Percentiles rank a stretch among this genome's conserved stretches.
phyloP scores from a whole-genome alignment of 2,113 vertebrate species.

The Suricata suricatta region DNA sequence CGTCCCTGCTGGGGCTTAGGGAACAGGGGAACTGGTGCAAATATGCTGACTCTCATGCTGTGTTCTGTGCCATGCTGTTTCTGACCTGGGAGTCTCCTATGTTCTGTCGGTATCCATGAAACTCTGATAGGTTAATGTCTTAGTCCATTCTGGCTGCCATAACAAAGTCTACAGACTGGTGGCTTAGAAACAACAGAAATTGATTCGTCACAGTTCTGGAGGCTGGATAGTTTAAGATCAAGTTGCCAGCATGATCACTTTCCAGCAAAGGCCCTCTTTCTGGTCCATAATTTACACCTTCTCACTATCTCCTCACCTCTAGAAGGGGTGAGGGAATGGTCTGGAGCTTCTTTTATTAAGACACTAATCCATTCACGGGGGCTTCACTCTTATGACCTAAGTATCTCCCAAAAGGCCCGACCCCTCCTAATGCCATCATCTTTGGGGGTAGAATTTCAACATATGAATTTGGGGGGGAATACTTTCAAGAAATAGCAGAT shows the following conservation, averaged over 20 bases:
- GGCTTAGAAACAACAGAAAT: neutral
- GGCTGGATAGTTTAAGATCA: neutral
- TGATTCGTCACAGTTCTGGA: neutral
- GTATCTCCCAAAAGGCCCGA: neutral
- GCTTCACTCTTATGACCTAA: neutral
- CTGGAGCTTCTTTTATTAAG: neutral
- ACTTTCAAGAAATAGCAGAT: neutral
- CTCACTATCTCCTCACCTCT: neutral
- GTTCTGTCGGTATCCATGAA: neutral
- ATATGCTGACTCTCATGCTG: neutral
- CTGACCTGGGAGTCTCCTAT: neutral
- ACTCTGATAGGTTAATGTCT: neutral
- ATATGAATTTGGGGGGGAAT: neutral
- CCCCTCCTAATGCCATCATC: neutral
- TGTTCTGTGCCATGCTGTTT: neutral
- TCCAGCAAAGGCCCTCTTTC: neutral
- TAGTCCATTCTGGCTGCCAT: neutral
- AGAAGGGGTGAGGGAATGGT: neutral
- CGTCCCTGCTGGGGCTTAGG: accelerated
- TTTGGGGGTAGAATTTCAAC: neutral
- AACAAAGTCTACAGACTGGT: neutral
- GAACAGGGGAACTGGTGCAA: neutral
- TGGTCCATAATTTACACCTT: neutral
- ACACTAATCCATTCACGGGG: neutral
- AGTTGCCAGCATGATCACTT: neutral